Evolutionary conservation across 2,113 vertebrate genomes (phyloP), one percentile per base, ranked within the genome.

Genomic region (Thomomys bottae): DNA sequence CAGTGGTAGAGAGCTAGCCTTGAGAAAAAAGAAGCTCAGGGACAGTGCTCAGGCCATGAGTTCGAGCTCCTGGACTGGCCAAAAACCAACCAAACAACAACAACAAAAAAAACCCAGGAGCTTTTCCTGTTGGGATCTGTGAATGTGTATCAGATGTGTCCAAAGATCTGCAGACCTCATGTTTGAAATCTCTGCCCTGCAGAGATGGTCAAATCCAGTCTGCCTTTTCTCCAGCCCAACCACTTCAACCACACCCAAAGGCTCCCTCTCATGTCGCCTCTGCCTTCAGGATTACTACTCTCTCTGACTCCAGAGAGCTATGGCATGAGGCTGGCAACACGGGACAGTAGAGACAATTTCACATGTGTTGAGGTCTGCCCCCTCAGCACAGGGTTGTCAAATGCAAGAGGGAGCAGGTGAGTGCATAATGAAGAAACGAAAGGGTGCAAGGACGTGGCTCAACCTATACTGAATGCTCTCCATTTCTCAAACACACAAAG

Each of bases 81-180:
- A n/a, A n/a, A n/a, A n/a, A n/a, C n/a, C n/a, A n/a, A n/a, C n/a
- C n/a, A n/a, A n/a, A n/a, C n/a, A n/a, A n/a, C n/a, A n/a, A n/a
- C n/a, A n/a, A n/a, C 45, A 45, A 45, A 45, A 11, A 45, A 21
- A n/a, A 26, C n/a, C n/a, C n/a, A 42, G 26, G 4, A 30, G 14
- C 0, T 15, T 30, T n/a, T 36, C 11, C 42, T 24, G 7, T 5
- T 8, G 3, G 14, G 2, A 9, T 15, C 59, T 5, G 38, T 18
- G 2, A 21, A 61, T 28, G 5, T 28, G 26, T 36, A 57, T 84
- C 34, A 21, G 17, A 28, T 40, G 9, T 32, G 66, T 18, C 15
- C 14, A 12, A 21, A 8, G 2, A 8, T 28, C 76, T 40, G 11
- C 2, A 21, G 34, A 34, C 1, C 8, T 61, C 28, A 3, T 12